A percentile compares a stretch with the other conserved stretches of the same genome.
Evolutionary conservation across 2,113 vertebrate genomes (phyloP).

Genomic region (Gorsachius goisagi): DNA sequence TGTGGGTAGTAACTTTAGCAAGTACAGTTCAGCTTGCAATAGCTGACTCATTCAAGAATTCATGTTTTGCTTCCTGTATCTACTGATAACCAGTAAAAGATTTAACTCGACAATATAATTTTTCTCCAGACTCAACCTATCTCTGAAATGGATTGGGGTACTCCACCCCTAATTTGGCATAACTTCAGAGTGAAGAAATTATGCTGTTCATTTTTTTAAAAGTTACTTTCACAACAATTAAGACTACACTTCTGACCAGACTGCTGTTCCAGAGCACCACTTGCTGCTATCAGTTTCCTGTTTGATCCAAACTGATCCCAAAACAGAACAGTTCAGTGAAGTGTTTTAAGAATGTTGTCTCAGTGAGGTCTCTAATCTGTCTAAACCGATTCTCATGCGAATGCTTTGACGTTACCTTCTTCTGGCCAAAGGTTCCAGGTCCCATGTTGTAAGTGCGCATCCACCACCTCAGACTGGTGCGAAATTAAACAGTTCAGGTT

Average conservation of each 20-base stretch:
- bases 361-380: not conserved
- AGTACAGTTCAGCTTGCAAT: not conserved
- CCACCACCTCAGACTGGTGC: accelerated
- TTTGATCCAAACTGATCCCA: not conserved
- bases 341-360: not conserved
- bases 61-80: not conserved
- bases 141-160: not conserved
- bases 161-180: not conserved
- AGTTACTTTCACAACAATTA: not conserved
- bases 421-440: not conserved
- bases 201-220: not conserved
- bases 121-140: not conserved
- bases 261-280: not conserved
- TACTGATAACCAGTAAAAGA: not conserved
- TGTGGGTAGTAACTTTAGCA: not conserved
- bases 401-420: not conserved
- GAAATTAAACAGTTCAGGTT: not conserved
- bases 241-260: not conserved
- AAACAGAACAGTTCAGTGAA: not conserved
- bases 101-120: not conserved
- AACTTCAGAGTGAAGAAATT: not conserved
- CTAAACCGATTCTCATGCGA: not conserved
- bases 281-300: not conserved
- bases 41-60: constrained; percentile 18
- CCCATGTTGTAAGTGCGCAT: not conserved